Percentiles rank a stretch among this genome's conserved stretches.
Conservation (phyloP, 2,113 vertebrate genomes). For the Mystacornis crossleyi region DNA sequence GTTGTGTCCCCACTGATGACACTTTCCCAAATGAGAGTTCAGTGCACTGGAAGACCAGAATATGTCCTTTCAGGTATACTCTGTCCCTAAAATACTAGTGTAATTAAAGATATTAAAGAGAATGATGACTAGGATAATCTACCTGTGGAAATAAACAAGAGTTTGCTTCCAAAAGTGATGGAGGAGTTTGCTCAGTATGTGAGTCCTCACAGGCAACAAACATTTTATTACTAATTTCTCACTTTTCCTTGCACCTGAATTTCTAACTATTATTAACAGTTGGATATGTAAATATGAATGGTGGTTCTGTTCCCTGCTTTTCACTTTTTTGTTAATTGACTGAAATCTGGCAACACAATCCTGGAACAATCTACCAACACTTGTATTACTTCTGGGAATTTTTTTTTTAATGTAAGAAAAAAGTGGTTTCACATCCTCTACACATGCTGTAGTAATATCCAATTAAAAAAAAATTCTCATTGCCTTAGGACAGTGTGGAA, state of each 20-base stretch:
- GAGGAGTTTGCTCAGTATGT: background rate
- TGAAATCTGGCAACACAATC: background rate
- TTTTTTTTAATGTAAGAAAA: background rate
- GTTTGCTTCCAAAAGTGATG: background rate
- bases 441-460: background rate
- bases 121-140: background rate
- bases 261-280: background rate
- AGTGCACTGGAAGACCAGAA: accelerated
- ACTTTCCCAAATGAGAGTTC: background rate
- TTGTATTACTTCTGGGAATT: background rate
- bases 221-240: background rate
- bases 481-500: background rate
- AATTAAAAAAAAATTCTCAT: background rate
- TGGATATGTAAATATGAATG: background rate
- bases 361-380: background rate
- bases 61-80: background rate
- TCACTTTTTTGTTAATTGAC: background rate
- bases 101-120: background rate
- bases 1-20: background rate
- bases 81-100: background rate
- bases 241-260: background rate
- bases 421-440: background rate
- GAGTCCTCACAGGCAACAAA: background rate
- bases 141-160: background rate
- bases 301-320: background rate